Evolutionary conservation across 2,113 vertebrate species (phyloP).

Genomic region (Rhynchomys soricoides): DNA sequence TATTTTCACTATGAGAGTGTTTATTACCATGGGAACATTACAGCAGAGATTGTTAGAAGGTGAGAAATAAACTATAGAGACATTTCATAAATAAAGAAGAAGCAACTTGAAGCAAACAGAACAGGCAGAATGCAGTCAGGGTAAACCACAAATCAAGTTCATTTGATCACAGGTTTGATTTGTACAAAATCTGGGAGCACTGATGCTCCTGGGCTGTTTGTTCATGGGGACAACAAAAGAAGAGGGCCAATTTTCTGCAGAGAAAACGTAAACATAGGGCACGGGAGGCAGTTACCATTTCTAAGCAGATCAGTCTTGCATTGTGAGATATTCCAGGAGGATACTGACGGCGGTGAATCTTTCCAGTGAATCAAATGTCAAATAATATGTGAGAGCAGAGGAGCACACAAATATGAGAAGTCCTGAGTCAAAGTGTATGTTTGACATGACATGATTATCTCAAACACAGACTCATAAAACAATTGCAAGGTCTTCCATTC

Average conservation of each 20-base stretch:
- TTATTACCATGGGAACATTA: background rate
- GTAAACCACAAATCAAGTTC: background rate
- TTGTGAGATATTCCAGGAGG: background rate
- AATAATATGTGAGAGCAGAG: background rate
- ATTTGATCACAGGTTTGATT: background rate
- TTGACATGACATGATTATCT: too few relatives aligned
- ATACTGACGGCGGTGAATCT: background rate
- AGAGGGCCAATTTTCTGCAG: background rate
- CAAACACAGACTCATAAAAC: too few relatives aligned
- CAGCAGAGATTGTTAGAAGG: background rate
- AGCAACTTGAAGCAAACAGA: background rate
- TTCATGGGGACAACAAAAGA: background rate
- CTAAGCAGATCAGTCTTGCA: background rate
- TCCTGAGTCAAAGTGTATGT: too few relatives aligned
- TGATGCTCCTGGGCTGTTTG: background rate
- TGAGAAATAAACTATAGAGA: background rate
- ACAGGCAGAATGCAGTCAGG: background rate
- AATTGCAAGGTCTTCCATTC: background rate
- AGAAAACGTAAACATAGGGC: background rate
- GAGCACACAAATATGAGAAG: too few relatives aligned
- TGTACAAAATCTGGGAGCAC: background rate
- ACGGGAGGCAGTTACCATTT: background rate
- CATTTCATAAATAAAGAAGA: background rate
- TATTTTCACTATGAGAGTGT: background rate
- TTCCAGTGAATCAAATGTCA: background rate